Evolutionary conservation across 1,140 invertebrate species (phyloP), one percentile per base, ranked within the genome.

Genomic region (Popillia japonica): DNA sequence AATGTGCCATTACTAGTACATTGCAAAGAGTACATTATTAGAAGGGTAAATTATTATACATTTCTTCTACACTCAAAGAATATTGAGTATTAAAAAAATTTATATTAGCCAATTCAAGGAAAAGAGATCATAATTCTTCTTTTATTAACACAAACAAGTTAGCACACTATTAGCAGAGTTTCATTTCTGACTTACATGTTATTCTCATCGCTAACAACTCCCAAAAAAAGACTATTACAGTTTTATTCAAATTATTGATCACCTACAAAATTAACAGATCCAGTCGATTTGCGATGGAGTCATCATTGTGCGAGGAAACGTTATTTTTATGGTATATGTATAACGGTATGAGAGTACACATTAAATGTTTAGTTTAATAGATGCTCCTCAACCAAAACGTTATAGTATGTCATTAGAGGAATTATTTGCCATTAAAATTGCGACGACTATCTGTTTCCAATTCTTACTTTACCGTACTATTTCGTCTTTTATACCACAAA

Each of bases 341-440:
- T 68, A 68, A 68, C 61, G 61, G 61, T 27, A 68, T 68, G 17
- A 27, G 9, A 23, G 27, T 14, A 68, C 20, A 68, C 61, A 68
- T 34, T 34, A 68, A 68, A 68, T 68, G 27, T 68, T 68, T 68
- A 68, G 20, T 68, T 68, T 68, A 27, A 68, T 68, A 68, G 20
- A 22, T 14, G 61, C 27, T 34, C 61, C 11, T 68, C 61, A 68
- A 68, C 7, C 61, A 34, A 68, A 68, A 68, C 61, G 27, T 23
- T 68, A 68, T 68, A 27, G 22, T 22, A 22, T 68, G 61, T 68
- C 61, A 68, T 68, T 68, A 68, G 61, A 68, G 61, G 22, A 68
- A 68, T 68, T 68, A 68, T 23, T 68, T 27, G 27, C 61, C 61
- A 68, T 68, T 68, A 68, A 68, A 27, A 27, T 14, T 27, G 22